Base-by-base conservation (phyloP, 2,888 invertebrate species). In the Noctua fimbriata region DNA sequence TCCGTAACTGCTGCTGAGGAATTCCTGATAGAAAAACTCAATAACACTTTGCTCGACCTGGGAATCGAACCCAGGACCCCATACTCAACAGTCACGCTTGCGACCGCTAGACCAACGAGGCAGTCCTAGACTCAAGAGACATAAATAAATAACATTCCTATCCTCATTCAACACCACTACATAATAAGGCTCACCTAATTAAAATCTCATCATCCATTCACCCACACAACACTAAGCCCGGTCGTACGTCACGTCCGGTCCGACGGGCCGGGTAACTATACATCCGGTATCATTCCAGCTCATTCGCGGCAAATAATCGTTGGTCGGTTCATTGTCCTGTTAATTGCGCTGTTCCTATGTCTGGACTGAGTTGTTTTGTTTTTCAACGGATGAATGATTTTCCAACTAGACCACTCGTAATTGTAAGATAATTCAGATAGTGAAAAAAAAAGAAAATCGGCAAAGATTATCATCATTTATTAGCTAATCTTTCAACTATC, bases 271-370 rank as follows among this genome's bases (percentile, higher is more conserved):
- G 63, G 47, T 55, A 58, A 75, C 69, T 58, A 55, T 24, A 77
- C 67, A 9, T 82, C 75, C 75, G 79, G 74, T 58, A 55, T 63
- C 24, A 77, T 70, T 79, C 76, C 71, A 28, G 63, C 36, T 55
- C 63, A 69, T 69, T 74, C 63, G 55, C 28, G 55, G 28, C 10
- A 18, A 36, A 21, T 69, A 44, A 69, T 65, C 32, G 32, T 32
- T 18, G 18, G 32, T 32, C 44, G 79, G 78, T 49, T 78, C 69
- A 69, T 63, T 69, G 69, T 79, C 7, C 60, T 49, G 10, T 49
- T 69, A 32, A 49, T 60, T 70, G 49, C 28, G 28, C 1, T 4
- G 58, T 49, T 32, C 28, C 18, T 55, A 32, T 41, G 14, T 41
- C 24, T 32, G 18, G 10, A 32, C 24, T 41, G 12, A 52, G 44